phyloP scores from a whole-genome alignment of 2,113 vertebrate genomes.

The Numenius arquata region DNA sequence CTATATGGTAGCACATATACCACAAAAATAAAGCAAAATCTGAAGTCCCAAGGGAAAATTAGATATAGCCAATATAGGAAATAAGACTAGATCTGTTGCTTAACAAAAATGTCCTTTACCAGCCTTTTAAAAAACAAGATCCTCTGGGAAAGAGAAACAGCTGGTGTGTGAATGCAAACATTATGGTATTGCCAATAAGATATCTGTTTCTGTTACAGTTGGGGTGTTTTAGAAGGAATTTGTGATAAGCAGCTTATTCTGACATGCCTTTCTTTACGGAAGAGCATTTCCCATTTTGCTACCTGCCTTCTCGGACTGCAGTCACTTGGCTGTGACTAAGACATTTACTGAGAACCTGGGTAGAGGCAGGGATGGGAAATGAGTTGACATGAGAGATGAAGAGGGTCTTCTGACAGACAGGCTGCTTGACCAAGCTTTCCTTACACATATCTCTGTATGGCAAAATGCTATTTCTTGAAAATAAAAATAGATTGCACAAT shows the following conservation, averaged over 20 bases:
- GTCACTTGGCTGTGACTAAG: slow-evolving; percentile 40
- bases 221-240: slow-evolving; percentile 20
- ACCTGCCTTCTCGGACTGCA: neutral
- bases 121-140: slow-evolving; percentile 27
- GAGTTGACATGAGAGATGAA: neutral
- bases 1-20: neutral
- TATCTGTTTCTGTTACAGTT: slow-evolving; percentile 51
- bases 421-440: neutral
- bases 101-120: neutral
- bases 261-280: neutral
- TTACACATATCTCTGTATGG: neutral
- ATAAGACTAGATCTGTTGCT: neutral
- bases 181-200: slow-evolving; percentile 1
- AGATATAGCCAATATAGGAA: neutral
- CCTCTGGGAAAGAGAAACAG: neutral
- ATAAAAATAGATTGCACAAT: neutral
- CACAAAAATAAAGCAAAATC: neutral
- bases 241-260: neutral
- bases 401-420: neutral
- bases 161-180: slow-evolving; percentile 33
- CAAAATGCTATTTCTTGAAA: neutral
- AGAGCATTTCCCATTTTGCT: neutral
- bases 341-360: neutral
- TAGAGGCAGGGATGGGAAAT: neutral
- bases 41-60: neutral